Conservation (phyloP, 2,797 vertebrate genomes). For the Falco naumanni region DNA sequence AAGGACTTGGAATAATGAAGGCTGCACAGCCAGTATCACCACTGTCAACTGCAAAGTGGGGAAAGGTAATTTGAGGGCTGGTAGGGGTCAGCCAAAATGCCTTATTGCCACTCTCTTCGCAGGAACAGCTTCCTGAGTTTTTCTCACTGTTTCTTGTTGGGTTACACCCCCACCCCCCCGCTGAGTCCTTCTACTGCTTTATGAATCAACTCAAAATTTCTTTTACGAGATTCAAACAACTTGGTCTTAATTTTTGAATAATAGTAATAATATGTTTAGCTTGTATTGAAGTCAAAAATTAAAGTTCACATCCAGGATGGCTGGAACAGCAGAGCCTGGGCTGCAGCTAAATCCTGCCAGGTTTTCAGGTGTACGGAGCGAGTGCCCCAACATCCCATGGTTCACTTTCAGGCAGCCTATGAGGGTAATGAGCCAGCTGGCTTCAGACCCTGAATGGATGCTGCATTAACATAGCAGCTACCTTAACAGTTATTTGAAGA, state of each 20-base stretch:
- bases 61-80: background rate
- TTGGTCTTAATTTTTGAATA: background rate
- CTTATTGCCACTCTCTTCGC: background rate
- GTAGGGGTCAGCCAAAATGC: background rate
- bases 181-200: background rate
- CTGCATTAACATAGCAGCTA: background rate
- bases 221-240: background rate
- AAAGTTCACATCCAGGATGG: background rate
- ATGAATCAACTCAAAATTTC: background rate
- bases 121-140: background rate
- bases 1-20: background rate
- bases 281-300: background rate
- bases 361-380: too few relatives aligned
- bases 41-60: background rate
- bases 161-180: background rate
- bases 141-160: background rate
- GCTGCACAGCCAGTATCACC: background rate
- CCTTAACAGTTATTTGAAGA: background rate
- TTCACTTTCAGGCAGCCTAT: background rate
- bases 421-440: fast-evolving
- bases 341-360: background rate
- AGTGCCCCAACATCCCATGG: fast-evolving
- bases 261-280: background rate
- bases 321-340: background rate
- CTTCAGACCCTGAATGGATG: background rate